Conservation (phyloP, 2,797 vertebrate genomes). For the Pangasius sanitwongsei region DNA sequence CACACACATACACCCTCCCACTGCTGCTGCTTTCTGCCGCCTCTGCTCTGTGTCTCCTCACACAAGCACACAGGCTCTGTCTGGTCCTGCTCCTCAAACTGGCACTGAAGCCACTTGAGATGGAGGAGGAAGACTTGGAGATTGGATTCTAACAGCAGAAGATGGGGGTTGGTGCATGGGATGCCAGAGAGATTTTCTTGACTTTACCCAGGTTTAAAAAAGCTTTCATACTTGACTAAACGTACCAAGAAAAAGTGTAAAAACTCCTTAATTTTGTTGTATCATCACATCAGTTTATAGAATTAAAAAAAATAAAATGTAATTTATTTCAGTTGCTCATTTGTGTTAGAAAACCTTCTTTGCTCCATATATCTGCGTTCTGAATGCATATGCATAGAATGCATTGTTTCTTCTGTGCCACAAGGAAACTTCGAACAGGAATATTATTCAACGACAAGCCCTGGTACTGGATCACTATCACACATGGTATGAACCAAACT, state of each 20-base stretch:
- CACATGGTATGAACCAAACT: neutral
- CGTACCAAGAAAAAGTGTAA: neutral
- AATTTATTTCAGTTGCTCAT: neutral
- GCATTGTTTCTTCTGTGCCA: neutral
- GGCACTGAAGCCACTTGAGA: constrained; percentile 15
- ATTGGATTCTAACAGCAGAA: neutral
- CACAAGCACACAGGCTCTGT: constrained; percentile 50
- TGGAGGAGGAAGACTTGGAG: constrained; percentile 12
- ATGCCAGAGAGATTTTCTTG: neutral
- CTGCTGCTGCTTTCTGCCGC: constrained; percentile 59
- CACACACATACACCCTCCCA: constrained; percentile 51
- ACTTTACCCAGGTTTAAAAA: neutral
- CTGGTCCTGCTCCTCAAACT: constrained; percentile 38
- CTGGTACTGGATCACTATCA: neutral
- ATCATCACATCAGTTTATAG: neutral
- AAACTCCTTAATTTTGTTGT: neutral
- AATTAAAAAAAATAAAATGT: neutral
- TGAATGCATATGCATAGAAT: neutral
- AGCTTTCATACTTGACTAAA: neutral
- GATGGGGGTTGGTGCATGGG: neutral
- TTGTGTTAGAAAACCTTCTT: neutral
- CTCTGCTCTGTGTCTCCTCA: constrained; percentile 47
- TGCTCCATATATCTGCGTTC: neutral
- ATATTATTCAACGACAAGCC: neutral
- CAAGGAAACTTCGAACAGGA: neutral